Conservation (phyloP, 2,113 vertebrate genomes). For the Dolichotis patagonum region DNA sequence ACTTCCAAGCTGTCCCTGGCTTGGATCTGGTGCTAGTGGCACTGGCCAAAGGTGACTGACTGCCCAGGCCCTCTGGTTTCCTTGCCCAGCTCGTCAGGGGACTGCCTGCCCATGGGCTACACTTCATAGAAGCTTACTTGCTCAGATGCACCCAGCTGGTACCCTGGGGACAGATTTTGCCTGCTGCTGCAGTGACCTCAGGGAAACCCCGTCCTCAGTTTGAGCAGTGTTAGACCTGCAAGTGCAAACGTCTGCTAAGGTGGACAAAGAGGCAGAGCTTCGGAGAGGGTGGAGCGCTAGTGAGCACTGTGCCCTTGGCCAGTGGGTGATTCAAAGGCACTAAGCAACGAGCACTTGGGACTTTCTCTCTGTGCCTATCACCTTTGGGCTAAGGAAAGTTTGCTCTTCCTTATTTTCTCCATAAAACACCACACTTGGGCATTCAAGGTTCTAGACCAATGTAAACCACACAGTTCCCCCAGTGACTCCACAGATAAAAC, state of each 20-base stretch:
- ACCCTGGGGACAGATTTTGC: neutral
- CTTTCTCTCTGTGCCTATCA: neutral
- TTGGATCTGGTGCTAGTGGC: too few species aligned
- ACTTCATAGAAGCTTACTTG: neutral
- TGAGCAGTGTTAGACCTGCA: neutral
- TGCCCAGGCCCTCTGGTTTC: too few species aligned
- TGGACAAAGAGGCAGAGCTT: neutral
- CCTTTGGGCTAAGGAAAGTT: neutral
- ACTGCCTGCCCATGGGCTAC: too few species aligned
- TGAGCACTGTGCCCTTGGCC: rapidly evolving
- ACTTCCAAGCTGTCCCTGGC: neutral
- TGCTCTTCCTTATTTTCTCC: neutral
- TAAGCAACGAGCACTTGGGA: rapidly evolving
- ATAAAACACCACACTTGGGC: neutral
- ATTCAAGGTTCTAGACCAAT: neutral
- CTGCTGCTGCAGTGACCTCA: neutral
- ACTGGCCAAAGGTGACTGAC: rapidly evolving
- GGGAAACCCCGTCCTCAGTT: neutral
- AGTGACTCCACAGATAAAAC: neutral
- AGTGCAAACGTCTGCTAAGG: neutral
- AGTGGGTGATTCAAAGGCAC: neutral
- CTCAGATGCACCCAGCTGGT: rapidly evolving
- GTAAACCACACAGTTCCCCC: neutral
- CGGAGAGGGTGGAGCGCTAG: neutral
- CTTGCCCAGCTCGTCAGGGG: too few species aligned